These are phyloP conservation scores for Lepidurus couesii DNA, from an alignment of 1,140 invertebrate species.

Conservation along the genomic window DNA sequence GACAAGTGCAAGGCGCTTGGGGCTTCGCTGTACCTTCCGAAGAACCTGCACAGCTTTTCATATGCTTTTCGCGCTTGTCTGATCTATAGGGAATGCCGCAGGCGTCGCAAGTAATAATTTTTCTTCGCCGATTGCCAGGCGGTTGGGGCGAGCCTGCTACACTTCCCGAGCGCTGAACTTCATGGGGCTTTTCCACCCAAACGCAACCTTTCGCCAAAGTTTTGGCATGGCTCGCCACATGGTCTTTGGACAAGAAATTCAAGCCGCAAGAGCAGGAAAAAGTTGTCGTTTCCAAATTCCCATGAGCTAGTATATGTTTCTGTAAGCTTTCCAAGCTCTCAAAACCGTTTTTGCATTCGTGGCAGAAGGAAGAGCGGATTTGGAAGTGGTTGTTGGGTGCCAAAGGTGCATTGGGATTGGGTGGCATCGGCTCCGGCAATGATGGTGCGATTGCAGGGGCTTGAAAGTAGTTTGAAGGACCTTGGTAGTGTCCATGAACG, in stretches of 20 bases:
- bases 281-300: not conserved
- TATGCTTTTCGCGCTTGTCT: not conserved
- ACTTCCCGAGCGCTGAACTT: not conserved
- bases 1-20: not conserved
- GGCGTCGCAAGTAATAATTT: slow-evolving; percentile 1
- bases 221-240: slow-evolving; percentile 1
- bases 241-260: slow-evolving; percentile 2
- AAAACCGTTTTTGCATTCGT: slow-evolving; percentile 10
- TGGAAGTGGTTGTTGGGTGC: not conserved
- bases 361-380: slow-evolving; percentile 5
- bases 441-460: slow-evolving; percentile 7
- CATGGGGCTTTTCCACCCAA: not conserved
- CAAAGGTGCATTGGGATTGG: not conserved
- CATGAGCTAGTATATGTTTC: slow-evolving; percentile 6
- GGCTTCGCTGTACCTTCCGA: not conserved
- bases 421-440: slow-evolving; percentile 3
- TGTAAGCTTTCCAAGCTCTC: slow-evolving; percentile 1
- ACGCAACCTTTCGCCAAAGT: not conserved
- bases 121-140: not conserved
- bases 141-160: not conserved
- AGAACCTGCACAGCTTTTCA: not conserved
- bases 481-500: not conserved
- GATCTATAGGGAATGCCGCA: not conserved
- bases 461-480: slow-evolving; percentile 19
- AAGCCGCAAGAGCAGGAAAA: not conserved